Evolutionary conservation across 2,797 vertebrate genomes (phyloP).

Genomic region (Ctenosaura bakeri): DNA sequence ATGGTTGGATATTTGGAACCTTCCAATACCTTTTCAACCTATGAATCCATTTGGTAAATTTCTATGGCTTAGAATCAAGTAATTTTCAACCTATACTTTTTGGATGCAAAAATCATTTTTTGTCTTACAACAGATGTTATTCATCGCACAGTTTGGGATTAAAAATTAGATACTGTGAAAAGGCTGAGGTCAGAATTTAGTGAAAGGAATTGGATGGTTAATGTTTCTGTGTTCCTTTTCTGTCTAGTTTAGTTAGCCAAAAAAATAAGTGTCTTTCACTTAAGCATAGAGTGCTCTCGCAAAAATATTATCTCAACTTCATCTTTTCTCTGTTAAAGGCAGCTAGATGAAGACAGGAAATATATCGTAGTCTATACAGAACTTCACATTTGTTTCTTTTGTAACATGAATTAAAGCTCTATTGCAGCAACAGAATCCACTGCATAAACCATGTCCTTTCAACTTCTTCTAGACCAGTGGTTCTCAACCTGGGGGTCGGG

Average conservation of each 20-base stretch:
- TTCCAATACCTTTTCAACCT: not conserved
- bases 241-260: not conserved
- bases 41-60: not conserved
- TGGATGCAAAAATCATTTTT: not conserved
- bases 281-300: not conserved
- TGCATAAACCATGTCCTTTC: not conserved
- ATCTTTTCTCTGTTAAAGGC: not conserved
- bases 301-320: not conserved
- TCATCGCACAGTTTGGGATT: not conserved
- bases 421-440: not conserved
- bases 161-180: not conserved
- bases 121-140: not conserved
- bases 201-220: not conserved
- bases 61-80: not conserved
- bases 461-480: not conserved
- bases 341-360: not conserved
- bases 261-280: not conserved
- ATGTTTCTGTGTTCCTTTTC: conserved; percentile 1
- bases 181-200: not conserved
- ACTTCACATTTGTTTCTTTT: not conserved
- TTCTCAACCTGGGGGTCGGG: no score
- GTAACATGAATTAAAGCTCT: conserved; percentile 8
- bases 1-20: not conserved
- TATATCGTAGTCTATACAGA: conserved; percentile 22
- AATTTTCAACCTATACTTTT: not conserved